These are phyloP conservation scores for Apocrypta bakeri DNA, from an alignment of 1,140 invertebrate species.

Conservation along the genomic window DNA sequence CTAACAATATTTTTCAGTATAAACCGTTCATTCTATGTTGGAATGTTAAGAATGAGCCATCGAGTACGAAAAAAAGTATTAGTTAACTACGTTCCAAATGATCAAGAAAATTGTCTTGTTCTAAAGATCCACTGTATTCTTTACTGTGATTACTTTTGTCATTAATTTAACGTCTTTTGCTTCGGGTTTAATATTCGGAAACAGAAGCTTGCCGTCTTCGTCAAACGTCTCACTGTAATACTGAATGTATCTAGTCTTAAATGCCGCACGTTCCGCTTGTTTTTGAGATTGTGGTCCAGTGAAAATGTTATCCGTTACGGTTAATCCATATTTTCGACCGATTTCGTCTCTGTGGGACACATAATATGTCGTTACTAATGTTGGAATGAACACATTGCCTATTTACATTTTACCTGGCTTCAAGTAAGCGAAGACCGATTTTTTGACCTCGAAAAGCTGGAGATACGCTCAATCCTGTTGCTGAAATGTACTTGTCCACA, in stretches of 20 bases:
- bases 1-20: too few species aligned
- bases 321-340: conserved; percentile 54
- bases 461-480: conserved; percentile 17
- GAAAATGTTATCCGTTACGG: conserved; percentile 55
- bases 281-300: conserved; percentile 54
- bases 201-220: conserved; percentile 47
- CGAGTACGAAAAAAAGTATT: too few species aligned
- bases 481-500: conserved; percentile 31
- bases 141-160: too few species aligned
- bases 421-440: conserved; percentile 38
- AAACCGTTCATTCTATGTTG: too few species aligned
- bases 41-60: too few species aligned
- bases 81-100: too few species aligned
- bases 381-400: too few species aligned
- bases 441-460: conserved; percentile 39
- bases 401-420: conserved; percentile 41
- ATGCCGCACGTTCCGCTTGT: conserved; percentile 53
- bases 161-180: conserved; percentile 52
- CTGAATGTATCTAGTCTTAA: conserved; percentile 29
- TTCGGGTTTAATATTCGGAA: conserved; percentile 47
- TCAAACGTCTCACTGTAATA: conserved; percentile 48
- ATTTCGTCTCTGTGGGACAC: conserved; percentile 54
- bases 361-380: neutral
- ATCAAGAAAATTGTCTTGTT: too few species aligned
- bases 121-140: too few species aligned